Percentiles rank a stretch among this genome's conserved stretches.
phyloP scores from a whole-genome alignment of 2,113 vertebrate species.

The Tachysurus fulvidraco region DNA sequence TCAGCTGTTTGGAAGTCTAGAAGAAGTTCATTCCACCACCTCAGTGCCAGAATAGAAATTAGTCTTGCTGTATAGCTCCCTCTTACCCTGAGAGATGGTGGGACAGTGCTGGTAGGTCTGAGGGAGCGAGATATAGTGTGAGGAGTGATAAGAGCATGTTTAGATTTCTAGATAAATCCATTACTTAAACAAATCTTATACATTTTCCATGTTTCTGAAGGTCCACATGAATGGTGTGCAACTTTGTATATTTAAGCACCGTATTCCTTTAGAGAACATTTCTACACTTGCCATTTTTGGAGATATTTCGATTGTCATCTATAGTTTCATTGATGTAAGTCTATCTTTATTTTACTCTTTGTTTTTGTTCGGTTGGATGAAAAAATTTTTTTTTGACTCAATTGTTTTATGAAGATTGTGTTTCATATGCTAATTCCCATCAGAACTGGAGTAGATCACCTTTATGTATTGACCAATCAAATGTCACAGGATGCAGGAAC shows the following conservation, averaged over 20 bases:
- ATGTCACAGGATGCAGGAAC: background rate
- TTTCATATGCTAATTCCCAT: background rate
- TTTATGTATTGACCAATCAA: background rate
- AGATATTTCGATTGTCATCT: background rate
- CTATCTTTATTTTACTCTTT: background rate
- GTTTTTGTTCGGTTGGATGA: background rate
- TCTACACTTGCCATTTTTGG: background rate
- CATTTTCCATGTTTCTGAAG: background rate
- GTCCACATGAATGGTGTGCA: slow-evolving; percentile 13
- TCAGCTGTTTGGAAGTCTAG: too few relatives aligned
- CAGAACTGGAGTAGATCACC: slow-evolving; percentile 4
- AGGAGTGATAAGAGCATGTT: too few relatives aligned
- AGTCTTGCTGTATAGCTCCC: too few relatives aligned
- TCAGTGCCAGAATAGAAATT: too few relatives aligned
- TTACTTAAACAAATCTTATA: too few relatives aligned
- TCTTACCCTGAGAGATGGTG: too few relatives aligned
- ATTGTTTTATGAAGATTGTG: background rate
- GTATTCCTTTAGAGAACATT: slow-evolving; percentile 27
- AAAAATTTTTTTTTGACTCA: background rate
- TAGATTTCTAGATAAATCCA: too few relatives aligned
- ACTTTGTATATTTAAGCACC: slow-evolving; percentile 24
- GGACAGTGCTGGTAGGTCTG: too few relatives aligned
- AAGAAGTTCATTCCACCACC: too few relatives aligned
- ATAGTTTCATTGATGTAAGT: slow-evolving; percentile 22
- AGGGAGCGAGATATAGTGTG: too few relatives aligned